Percentiles rank a stretch among this genome's conserved stretches.
Conservation (phyloP, 2,888 invertebrate genomes). For the Pammene aurita region DNA sequence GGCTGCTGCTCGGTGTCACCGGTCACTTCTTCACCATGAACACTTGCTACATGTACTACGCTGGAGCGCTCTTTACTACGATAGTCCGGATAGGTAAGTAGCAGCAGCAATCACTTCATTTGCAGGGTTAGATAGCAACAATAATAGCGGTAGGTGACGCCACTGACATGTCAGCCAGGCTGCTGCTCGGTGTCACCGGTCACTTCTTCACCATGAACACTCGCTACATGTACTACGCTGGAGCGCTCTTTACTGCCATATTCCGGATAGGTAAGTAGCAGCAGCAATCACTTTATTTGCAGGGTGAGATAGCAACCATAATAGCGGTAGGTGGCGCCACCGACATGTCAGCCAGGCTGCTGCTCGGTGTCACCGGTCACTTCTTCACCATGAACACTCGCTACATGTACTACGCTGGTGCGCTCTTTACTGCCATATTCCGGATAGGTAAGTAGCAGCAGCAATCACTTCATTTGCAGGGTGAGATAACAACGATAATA, state of each 20-base stretch:
- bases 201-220: constrained; percentile 82
- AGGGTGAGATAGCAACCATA: constrained; percentile 82
- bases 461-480: no score
- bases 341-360: constrained; percentile 84
- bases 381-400: constrained; percentile 83
- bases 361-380: constrained; percentile 82
- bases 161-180: constrained; percentile 84
- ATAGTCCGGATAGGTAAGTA: constrained; percentile 84
- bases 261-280: constrained; percentile 84
- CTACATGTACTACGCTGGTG: constrained; percentile 83
- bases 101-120: no score
- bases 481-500: constrained; percentile 83
- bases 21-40: constrained; percentile 82
- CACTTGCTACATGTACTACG: constrained; percentile 83
- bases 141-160: constrained; percentile 85
- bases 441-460: constrained; percentile 84
- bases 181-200: constrained; percentile 82
- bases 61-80: constrained; percentile 81
- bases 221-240: constrained; percentile 82
- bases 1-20: constrained; percentile 82
- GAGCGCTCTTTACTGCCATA: constrained; percentile 81
- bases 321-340: constrained; percentile 84
- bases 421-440: constrained; percentile 81
- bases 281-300: no score
- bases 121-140: constrained; percentile 82